phyloP scores from a whole-genome alignment of 2,113 vertebrate species.

The Cyanocitta stelleri region DNA sequence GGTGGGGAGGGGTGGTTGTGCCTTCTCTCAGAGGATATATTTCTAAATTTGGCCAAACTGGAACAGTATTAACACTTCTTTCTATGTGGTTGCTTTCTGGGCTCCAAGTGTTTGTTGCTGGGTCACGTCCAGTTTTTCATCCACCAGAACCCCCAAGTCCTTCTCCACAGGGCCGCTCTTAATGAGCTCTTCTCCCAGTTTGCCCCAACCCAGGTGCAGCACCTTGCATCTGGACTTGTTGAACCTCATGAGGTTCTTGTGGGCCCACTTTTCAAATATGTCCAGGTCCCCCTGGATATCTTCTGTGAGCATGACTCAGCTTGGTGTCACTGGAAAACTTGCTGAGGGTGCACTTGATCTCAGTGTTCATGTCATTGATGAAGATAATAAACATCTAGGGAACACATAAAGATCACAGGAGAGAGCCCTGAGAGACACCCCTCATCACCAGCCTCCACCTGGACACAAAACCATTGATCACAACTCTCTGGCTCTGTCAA shows the following conservation, averaged over 20 bases:
- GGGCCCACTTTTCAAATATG: neutral
- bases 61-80: neutral
- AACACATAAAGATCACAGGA: neutral
- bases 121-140: neutral
- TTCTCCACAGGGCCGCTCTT: too few relatives aligned
- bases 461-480: neutral
- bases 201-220: neutral
- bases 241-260: neutral
- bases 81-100: neutral
- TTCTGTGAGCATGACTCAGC: neutral
- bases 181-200: neutral
- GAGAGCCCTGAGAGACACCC: neutral
- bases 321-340: neutral
- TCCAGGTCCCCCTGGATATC: too few relatives aligned
- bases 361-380: neutral
- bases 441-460: neutral
- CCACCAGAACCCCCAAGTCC: neutral
- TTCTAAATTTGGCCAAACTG: too few relatives aligned
- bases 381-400: neutral
- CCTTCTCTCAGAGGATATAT: too few relatives aligned
- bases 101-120: neutral
- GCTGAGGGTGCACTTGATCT: neutral
- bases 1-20: too few relatives aligned
- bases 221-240: neutral
- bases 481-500: fast-evolving